phyloP scores from a whole-genome alignment of 2,888 invertebrate species.

The Actias luna region DNA sequence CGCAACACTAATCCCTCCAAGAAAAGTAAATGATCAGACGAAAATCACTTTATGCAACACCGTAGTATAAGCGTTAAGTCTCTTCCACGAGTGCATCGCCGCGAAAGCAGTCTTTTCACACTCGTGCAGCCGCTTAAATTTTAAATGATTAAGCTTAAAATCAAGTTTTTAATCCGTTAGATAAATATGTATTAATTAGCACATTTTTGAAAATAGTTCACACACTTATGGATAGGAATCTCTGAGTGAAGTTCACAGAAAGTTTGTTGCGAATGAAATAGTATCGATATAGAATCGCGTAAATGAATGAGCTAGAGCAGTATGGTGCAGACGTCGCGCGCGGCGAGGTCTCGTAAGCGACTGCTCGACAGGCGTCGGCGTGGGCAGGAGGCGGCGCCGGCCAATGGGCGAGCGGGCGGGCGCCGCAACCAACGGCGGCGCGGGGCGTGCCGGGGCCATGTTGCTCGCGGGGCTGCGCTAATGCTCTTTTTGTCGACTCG shows the following conservation, averaged over 20 bases:
- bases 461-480: conserved; percentile 62
- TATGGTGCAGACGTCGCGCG: conserved; percentile 32
- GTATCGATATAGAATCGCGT: conserved; percentile 29
- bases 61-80: conserved; percentile 18
- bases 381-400: conserved; percentile 45
- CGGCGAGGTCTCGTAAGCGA: conserved; percentile 48
- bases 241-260: conserved; percentile 1
- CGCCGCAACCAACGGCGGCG: conserved; percentile 48
- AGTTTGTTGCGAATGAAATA: background rate
- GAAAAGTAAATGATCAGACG: background rate
- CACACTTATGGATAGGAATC: background rate
- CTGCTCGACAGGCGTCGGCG: conserved; percentile 38
- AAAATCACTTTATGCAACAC: conserved; percentile 1
- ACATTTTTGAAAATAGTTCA: conserved; percentile 9
- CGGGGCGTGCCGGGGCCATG: conserved; percentile 75
- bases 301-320: conserved; percentile 28
- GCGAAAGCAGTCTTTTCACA: conserved; percentile 11
- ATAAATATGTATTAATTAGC: background rate
- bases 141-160: background rate
- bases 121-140: conserved; percentile 6
- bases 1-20: conserved; percentile 5
- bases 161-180: background rate
- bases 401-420: conserved; percentile 41
- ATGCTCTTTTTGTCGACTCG: conserved; percentile 77
- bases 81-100: conserved; percentile 37